Evolutionary conservation across 1,140 invertebrate genomes (phyloP).

Genomic region (Procambarus virginalis): DNA sequence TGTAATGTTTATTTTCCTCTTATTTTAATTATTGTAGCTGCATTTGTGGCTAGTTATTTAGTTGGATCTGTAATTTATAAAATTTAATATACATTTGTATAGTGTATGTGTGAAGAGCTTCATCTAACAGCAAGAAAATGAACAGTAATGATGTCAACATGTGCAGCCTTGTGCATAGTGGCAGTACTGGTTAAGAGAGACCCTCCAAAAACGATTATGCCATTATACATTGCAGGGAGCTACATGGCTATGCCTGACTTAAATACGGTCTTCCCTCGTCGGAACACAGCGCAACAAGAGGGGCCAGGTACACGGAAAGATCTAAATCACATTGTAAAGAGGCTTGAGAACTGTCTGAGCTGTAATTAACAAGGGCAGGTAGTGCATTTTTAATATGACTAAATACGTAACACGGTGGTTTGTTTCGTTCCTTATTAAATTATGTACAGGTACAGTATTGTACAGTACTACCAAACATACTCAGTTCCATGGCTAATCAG

Average conservation of each 20-base stretch:
- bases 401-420: not conserved
- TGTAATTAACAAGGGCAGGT: not conserved
- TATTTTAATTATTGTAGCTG: too few relatives aligned
- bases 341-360: conserved; percentile 26
- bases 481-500: not conserved
- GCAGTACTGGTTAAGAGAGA: not conserved
- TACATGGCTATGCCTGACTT: conserved; percentile 58
- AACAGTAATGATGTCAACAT: not conserved
- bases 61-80: not conserved
- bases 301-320: conserved; percentile 43
- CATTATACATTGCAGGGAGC: conserved; percentile 44
- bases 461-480: not conserved
- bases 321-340: conserved; percentile 37
- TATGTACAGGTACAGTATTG: too few relatives aligned
- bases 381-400: not conserved
- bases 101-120: not conserved
- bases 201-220: conserved; percentile 3
- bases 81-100: not conserved
- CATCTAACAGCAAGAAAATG: not conserved
- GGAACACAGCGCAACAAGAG: conserved; percentile 47
- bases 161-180: not conserved
- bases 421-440: not conserved
- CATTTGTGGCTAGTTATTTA: too few relatives aligned
- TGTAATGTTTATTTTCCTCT: too few relatives aligned
- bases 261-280: conserved; percentile 39